Conservation (phyloP, 2,113 vertebrate species). For the Charadrius vociferus region DNA sequence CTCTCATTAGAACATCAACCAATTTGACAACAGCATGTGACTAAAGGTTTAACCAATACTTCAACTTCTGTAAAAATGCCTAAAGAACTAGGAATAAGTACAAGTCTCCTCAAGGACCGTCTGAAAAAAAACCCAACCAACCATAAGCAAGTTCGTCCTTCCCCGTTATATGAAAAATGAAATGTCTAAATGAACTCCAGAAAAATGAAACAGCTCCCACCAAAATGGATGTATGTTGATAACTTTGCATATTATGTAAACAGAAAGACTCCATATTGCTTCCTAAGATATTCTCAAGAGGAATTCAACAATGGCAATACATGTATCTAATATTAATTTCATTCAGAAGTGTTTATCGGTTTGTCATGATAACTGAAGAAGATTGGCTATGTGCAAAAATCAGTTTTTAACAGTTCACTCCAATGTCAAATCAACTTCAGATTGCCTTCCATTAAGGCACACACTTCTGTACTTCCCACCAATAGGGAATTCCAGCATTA, state of each 20-base stretch:
- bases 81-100: neutral
- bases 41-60: neutral
- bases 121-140: neutral
- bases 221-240: neutral
- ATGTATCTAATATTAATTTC: neutral
- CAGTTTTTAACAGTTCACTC: neutral
- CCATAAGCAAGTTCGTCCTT: neutral
- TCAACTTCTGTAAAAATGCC: neutral
- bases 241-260: neutral
- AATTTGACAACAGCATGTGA: neutral
- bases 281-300: neutral
- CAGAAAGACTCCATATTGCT: neutral
- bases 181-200: neutral
- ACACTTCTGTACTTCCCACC: neutral
- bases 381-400: neutral
- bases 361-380: neutral
- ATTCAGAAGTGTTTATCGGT: neutral
- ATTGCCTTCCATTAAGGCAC: neutral
- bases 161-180: neutral
- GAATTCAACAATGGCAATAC: neutral
- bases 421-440: neutral
- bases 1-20: neutral
- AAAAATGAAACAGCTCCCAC: neutral
- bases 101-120: neutral
- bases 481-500: neutral